A percentile compares a stretch with the other conserved stretches of the same genome.
These are phyloP conservation scores for Poecilia latipinna DNA, from an alignment of 2,113 vertebrate genomes.

Conservation along the genomic window DNA sequence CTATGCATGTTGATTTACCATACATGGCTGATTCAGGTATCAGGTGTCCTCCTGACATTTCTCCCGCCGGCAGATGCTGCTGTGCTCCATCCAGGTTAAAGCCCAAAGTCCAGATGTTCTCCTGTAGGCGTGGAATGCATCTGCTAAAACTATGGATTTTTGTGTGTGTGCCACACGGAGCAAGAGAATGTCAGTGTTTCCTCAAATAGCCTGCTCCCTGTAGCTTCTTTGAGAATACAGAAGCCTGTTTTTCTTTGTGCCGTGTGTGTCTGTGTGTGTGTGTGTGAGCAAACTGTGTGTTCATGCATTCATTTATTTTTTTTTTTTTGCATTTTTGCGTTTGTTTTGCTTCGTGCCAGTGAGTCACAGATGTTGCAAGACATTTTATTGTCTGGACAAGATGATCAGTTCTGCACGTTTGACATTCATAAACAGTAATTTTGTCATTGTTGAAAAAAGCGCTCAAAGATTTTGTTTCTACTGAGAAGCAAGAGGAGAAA, in stretches of 20 bases:
- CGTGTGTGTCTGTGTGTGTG: neutral
- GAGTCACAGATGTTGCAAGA: slow-evolving; percentile 21
- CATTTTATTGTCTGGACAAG: neutral
- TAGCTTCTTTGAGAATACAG: slow-evolving; percentile 9
- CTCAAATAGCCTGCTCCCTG: slow-evolving; percentile 24
- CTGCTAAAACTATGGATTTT: slow-evolving; percentile 62
- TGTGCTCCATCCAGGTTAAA: slow-evolving; percentile 29
- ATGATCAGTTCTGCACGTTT: neutral
- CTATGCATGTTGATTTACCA: slow-evolving; percentile 36
- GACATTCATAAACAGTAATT: neutral
- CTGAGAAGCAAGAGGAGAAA: neutral
- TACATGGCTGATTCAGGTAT: slow-evolving; percentile 32
- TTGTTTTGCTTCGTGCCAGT: slow-evolving; percentile 20
- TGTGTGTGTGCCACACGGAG: slow-evolving; percentile 7
- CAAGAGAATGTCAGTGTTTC: slow-evolving; percentile 43
- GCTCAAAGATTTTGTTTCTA: neutral
- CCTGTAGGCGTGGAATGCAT: slow-evolving; percentile 45
- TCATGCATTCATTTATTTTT: neutral
- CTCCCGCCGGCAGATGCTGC: slow-evolving; percentile 49
- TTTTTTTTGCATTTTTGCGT: slow-evolving; percentile 38
- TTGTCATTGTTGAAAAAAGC: neutral
- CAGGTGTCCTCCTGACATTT: slow-evolving; percentile 61
- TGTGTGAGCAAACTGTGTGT: slow-evolving; percentile 11
- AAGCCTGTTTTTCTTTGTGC: neutral
- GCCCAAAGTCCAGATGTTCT: slow-evolving; percentile 28